Evolutionary conservation across 2,113 vertebrate species (phyloP), one percentile per base, ranked within the genome.

Genomic region (Rhagologus leucostigma): DNA sequence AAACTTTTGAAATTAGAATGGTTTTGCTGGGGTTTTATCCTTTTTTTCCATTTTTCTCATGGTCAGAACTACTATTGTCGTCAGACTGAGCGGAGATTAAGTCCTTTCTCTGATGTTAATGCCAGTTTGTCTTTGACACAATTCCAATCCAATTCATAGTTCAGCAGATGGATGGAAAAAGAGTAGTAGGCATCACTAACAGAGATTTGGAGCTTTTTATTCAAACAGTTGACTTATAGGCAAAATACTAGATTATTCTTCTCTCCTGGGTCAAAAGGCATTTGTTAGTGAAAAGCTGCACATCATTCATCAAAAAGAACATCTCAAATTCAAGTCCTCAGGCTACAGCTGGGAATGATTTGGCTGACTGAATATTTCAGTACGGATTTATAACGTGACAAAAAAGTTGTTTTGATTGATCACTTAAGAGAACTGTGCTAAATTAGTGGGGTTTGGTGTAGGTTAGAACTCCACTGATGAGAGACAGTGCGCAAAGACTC

Each of bases 111-210:
- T 79, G 63, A 47, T 89, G 46, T 71, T 88, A 87, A 86, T 93
- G 88, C 64, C 67, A 63, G 76, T 97, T 96, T 93, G 74, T 84
- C 63, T 85, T 71, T 96, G 96, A 96, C 24, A 26, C 86, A 96
- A 59, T 93, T 80, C 33, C 71, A 89, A 67, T 91, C 83, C 88
- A 90, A 91, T 96, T 96, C 64, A 27, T 80, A 60, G 77, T 42
- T 91, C 77, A 96, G 33, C 96, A 96, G 96, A 95, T 87, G 91
- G 85, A 30, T 85, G 24, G 49, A 47, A 84, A 86, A 52, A 24
- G 47, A 78, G 55, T 41, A 84, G 69, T 47, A 74, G 57, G 35
- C 55, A 88, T 56, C 52, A 24, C 41, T 91, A 52, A 76, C 11
- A 82, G 75, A 91, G 60, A 64, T 86, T 83, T 74, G 39, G 47